These are phyloP conservation scores for Pluvianellus socialis DNA, from an alignment of 2,113 vertebrate genomes.

Conservation along the genomic window DNA sequence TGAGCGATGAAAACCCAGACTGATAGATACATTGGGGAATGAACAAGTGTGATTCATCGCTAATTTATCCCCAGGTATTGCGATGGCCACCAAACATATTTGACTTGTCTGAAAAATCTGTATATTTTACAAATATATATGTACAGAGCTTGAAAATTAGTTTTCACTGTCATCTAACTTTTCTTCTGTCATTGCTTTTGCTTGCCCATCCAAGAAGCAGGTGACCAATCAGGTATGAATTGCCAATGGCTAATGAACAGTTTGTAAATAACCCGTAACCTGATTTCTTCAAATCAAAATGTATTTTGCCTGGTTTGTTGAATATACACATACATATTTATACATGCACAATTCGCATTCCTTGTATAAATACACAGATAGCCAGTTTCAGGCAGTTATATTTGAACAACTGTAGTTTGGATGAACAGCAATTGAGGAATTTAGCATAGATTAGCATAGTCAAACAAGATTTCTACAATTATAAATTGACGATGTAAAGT, in stretches of 20 bases:
- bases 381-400: neutral
- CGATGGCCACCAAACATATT: neutral
- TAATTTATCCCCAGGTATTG: neutral
- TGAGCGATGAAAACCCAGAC: neutral
- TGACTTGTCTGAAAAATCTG: neutral
- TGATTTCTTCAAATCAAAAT: constrained; percentile 6
- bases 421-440: neutral
- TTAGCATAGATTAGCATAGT: neutral
- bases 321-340: neutral
- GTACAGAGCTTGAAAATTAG: neutral
- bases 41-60: neutral
- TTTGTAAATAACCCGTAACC: neutral
- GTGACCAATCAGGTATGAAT: constrained; percentile 22
- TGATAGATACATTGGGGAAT: neutral
- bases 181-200: neutral
- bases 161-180: constrained; percentile 5
- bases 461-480: neutral
- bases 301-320: neutral
- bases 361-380: neutral
- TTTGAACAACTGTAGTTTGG: neutral
- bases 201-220: neutral
- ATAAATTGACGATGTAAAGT: neutral
- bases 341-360: neutral
- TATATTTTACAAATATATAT: neutral
- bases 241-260: neutral